Evolutionary conservation across 1,140 invertebrate species (phyloP), one percentile per base, ranked within the genome.

Genomic region (Pseudomyrmex cubaensis): DNA sequence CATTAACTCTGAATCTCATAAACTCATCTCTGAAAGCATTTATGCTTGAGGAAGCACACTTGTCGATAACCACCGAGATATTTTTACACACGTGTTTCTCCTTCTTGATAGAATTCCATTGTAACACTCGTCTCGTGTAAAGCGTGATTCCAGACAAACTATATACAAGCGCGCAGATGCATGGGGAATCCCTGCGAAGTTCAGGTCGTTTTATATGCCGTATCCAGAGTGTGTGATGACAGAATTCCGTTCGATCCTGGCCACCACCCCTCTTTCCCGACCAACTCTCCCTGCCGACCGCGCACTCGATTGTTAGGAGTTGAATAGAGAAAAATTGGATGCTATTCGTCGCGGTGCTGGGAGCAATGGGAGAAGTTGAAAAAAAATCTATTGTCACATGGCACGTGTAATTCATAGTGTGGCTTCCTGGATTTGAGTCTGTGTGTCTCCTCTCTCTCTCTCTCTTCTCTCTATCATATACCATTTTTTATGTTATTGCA

Each of bases 291-390:
- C 52, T 54, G n/a, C 52, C 46, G 50, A 44, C 59, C 56, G 63
- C 54, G 35, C 57, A 61, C 57, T 74, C 80, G 75, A 89, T 89
- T 86, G 87, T 89, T 88, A 86, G 82, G 35, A 77, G 22, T 74
- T 89, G 87, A 89, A 89, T 89, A 83, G 87, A 88, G 87, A 89
- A 89, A 88, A 89, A 89, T 89, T 89, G 87, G 80, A 86, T 77
- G 80, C 75, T 85, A 84, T 86, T 89, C 84, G 84, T 66, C 62
- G 84, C 57, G 62, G 63, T 17, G 80, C 25, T 25, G 72, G 52
- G 8, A 70, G 62, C 67, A 61, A 72, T 62, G 46, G 52, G 77
- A 76, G 72, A 78, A 85, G 46, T 59, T 64, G 44, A 86, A 86
- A 88, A 84, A 72, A 76, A 74, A 88, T 82, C 87, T 74, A 89